Evolutionary conservation across 2,888 invertebrate species (phyloP).

Genomic region (Temnothorax ravouxi): DNA sequence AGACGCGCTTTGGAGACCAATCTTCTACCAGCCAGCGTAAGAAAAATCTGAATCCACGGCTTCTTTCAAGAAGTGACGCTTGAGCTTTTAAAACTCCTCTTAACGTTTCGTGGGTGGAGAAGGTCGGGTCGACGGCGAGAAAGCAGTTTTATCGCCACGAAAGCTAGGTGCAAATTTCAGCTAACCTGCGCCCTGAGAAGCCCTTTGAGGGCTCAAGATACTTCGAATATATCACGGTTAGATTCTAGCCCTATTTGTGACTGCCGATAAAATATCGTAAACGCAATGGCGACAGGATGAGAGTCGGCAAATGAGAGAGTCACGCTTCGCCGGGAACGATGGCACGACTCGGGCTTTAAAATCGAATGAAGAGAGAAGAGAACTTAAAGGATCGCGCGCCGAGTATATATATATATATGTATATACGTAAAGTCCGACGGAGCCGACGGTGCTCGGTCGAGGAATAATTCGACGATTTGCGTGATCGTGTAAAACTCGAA

Average conservation of each 20-base stretch:
- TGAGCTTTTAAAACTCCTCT: slow-evolving; percentile 61
- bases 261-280: slow-evolving; percentile 69
- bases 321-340: slow-evolving; percentile 44
- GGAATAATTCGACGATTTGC: slow-evolving; percentile 76
- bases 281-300: slow-evolving; percentile 49
- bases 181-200: slow-evolving; percentile 56
- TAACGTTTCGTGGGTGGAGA: slow-evolving; percentile 19
- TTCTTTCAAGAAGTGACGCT: slow-evolving; percentile 48
- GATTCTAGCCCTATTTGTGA: slow-evolving; percentile 61
- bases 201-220: slow-evolving; percentile 62
- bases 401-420: slow-evolving; percentile 35
- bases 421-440: slow-evolving; percentile 37
- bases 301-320: slow-evolving; percentile 62
- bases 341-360: slow-evolving; percentile 55
- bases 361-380: slow-evolving; percentile 9
- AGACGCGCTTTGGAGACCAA: slow-evolving; percentile 24
- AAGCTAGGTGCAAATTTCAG: slow-evolving; percentile 67
- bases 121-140: slow-evolving; percentile 44
- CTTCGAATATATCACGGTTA: slow-evolving; percentile 62
- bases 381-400: slow-evolving; percentile 12
- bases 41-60: slow-evolving; percentile 49
- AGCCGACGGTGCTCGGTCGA: slow-evolving; percentile 56
- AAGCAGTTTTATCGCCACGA: slow-evolving; percentile 61
- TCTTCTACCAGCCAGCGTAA: slow-evolving; percentile 16
- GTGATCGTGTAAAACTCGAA: slow-evolving; percentile 72